These are phyloP conservation scores for Trypoxylus dichotomus DNA, from an alignment of 1,140 invertebrate species.

Conservation along the genomic window DNA sequence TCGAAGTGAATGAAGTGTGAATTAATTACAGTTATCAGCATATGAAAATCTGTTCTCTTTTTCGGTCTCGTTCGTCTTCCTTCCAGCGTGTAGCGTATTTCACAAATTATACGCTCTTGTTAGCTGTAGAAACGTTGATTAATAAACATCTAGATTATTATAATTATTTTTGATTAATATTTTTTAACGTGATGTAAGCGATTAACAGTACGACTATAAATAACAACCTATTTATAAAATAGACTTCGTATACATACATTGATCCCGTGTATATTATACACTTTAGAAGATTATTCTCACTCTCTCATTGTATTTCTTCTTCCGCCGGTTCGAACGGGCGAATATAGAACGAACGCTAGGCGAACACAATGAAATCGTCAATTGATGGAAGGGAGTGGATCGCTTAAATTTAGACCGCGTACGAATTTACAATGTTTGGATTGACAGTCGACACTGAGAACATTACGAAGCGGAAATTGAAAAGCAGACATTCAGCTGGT, in stretches of 20 bases:
- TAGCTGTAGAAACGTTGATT: not conserved
- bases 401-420: constrained; percentile 5
- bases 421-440: constrained; percentile 23
- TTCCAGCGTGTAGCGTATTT: not conserved
- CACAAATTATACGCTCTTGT: not conserved
- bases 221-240: too few relatives aligned
- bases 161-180: constrained; percentile 8
- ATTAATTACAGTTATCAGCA: constrained; percentile 4
- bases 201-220: not conserved
- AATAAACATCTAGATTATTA: not conserved
- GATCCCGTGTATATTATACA: too few relatives aligned
- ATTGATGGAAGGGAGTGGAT: not conserved
- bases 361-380: constrained; percentile 13
- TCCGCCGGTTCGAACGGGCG: not conserved
- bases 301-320: not conserved
- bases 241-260: too few relatives aligned
- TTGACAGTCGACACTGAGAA: constrained; percentile 21
- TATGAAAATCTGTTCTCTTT: not conserved
- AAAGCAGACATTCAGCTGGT: constrained; percentile 27
- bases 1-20: not conserved
- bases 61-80: not conserved
- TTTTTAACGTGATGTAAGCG: not conserved
- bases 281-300: constrained; percentile 17
- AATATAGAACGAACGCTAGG: not conserved
- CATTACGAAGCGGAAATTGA: constrained; percentile 28